Percentiles rank a stretch among this genome's conserved stretches.
phyloP scores from a whole-genome alignment of 2,888 invertebrate genomes.

The Athalia circularis region DNA sequence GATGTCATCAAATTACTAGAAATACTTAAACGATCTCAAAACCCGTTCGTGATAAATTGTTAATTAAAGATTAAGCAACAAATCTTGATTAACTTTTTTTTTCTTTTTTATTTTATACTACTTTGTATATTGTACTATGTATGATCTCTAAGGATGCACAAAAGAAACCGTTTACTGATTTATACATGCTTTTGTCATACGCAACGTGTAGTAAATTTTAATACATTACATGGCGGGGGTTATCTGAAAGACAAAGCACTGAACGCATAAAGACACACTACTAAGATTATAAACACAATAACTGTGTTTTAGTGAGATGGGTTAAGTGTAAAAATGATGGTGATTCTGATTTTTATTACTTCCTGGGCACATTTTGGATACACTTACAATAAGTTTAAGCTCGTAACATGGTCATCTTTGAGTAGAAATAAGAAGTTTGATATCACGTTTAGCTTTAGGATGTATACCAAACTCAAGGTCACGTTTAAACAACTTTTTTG shows the following conservation, averaged over 20 bases:
- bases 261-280: constrained; percentile 42
- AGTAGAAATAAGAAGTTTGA: constrained; percentile 31
- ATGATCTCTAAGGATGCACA: constrained; percentile 73
- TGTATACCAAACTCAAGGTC: constrained; percentile 26
- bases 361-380: constrained; percentile 41
- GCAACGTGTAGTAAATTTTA: constrained; percentile 53
- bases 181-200: constrained; percentile 69
- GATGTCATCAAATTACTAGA: constrained; percentile 49
- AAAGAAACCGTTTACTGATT: constrained; percentile 70
- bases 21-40: constrained; percentile 47
- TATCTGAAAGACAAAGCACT: constrained; percentile 23
- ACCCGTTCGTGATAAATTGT: constrained; percentile 63
- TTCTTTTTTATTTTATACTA: constrained; percentile 72
- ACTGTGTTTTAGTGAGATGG: constrained; percentile 35
- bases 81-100: constrained; percentile 71
- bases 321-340: constrained; percentile 15
- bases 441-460: constrained; percentile 27
- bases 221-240: constrained; percentile 24
- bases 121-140: constrained; percentile 72
- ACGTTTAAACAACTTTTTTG: constrained; percentile 26
- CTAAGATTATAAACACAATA: constrained; percentile 34
- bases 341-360: constrained; percentile 31
- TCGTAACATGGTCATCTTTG: constrained; percentile 18
- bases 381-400: constrained; percentile 36
- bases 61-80: constrained; percentile 58